These are phyloP conservation scores for Hepsetus odoe DNA, from an alignment of 2,113 vertebrate species.

Conservation along the genomic window DNA sequence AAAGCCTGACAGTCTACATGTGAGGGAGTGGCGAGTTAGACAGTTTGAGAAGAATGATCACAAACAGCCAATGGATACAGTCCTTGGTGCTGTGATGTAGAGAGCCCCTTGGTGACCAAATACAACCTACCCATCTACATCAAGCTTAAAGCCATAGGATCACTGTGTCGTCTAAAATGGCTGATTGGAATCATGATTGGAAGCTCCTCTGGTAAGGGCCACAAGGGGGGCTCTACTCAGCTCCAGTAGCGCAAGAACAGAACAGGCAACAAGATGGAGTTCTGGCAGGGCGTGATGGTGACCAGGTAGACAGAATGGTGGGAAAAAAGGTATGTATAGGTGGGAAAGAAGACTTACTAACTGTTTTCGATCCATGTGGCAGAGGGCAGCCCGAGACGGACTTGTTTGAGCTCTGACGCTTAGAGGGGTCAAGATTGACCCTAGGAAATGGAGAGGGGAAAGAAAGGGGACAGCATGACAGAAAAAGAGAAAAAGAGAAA, in stretches of 20 bases:
- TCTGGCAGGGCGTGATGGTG: conserved; percentile 17
- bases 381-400: conserved; percentile 91
- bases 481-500: conserved; percentile 34
- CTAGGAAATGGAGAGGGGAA: conserved; percentile 76
- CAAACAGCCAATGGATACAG: conserved; percentile 17
- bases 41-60: not conserved
- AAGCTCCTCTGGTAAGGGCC: conserved; percentile 35
- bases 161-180: not conserved
- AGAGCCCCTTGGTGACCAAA: conserved; percentile 28
- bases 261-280: not conserved
- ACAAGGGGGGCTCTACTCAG: conserved; percentile 53
- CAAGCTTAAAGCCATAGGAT: not conserved
- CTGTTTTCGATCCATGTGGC: conserved; percentile 94
- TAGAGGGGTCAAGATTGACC: conserved; percentile 97
- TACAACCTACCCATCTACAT: not conserved
- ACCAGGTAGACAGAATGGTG: conserved; percentile 28
- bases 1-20: conserved; percentile 7
- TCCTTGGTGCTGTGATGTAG: conserved; percentile 6
- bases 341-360: conserved; percentile 86
- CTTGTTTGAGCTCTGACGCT: conserved; percentile 96
- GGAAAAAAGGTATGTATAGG: conserved; percentile 61
- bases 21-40: conserved; percentile 1
- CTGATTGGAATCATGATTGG: not conserved
- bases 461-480: conserved; percentile 52
- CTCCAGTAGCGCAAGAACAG: not conserved